phyloP scores from a whole-genome alignment of 2,797 vertebrate species.

The Champsocephalus esox region DNA sequence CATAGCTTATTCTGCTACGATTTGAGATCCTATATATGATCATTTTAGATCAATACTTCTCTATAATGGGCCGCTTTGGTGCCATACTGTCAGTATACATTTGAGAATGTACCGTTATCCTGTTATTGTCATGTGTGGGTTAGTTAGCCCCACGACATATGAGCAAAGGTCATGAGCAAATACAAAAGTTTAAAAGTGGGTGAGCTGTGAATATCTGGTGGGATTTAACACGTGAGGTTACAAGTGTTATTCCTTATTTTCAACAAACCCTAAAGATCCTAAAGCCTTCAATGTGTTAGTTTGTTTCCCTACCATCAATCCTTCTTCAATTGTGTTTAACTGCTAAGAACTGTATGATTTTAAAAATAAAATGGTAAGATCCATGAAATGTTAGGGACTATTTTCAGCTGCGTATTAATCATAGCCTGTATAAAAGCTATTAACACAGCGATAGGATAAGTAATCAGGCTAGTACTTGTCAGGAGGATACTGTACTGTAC shows the following conservation, averaged over 20 bases:
- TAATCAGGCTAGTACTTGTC: background rate
- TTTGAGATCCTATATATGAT: too few relatives aligned
- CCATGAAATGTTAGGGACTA: background rate
- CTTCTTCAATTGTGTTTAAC: background rate
- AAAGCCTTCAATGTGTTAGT: background rate
- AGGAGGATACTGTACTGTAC: background rate
- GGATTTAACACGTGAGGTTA: too few relatives aligned
- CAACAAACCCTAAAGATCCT: background rate
- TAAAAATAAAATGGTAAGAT: background rate
- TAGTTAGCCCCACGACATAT: too few relatives aligned
- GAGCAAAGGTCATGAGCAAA: too few relatives aligned
- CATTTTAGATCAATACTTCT: too few relatives aligned
- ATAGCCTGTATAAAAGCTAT: too few relatives aligned
- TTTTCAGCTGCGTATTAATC: background rate
- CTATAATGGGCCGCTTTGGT: background rate
- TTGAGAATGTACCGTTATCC: too few relatives aligned
- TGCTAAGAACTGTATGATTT: background rate
- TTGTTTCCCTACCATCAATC: background rate
- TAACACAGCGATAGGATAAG: background rate
- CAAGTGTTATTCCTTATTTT: background rate
- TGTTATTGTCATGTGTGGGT: too few relatives aligned
- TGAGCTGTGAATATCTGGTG: too few relatives aligned
- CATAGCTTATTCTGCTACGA: too few relatives aligned
- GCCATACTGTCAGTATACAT: too few relatives aligned
- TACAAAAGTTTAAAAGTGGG: too few relatives aligned